Evolutionary conservation across 2,113 vertebrate genomes (phyloP).

Genomic region (Ictalurus punctatus): DNA sequence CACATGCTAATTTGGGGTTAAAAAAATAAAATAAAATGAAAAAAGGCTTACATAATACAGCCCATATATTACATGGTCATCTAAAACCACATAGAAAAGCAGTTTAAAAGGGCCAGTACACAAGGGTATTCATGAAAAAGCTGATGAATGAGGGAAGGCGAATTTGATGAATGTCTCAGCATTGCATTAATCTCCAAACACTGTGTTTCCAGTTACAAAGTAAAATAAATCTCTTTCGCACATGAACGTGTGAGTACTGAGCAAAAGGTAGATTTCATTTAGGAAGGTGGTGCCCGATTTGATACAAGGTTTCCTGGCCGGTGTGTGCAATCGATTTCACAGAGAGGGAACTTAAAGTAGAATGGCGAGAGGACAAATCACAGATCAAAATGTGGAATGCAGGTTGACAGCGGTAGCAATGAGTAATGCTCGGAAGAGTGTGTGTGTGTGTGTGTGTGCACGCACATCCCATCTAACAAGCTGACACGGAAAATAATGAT

Average conservation of each 20-base stretch:
- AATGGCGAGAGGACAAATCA: slow-evolving; percentile 27
- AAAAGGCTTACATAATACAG: not conserved
- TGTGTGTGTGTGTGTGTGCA: slow-evolving; percentile 11
- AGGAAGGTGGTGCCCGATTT: slow-evolving; percentile 48
- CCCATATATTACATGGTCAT: slow-evolving; percentile 3
- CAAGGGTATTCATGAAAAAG: not conserved
- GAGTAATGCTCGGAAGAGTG: slow-evolving; percentile 32
- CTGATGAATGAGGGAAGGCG: not conserved
- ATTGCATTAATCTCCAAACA: not conserved
- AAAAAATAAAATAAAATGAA: not conserved
- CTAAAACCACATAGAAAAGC: not conserved
- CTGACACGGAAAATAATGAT: slow-evolving; percentile 76
- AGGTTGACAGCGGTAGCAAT: slow-evolving; percentile 52
- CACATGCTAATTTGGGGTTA: not conserved
- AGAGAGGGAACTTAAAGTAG: slow-evolving; percentile 59
- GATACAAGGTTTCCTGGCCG: slow-evolving; percentile 63
- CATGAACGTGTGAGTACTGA: not conserved
- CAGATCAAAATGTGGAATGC: slow-evolving; percentile 47
- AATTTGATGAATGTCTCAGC: slow-evolving; percentile 1
- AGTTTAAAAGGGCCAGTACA: not conserved
- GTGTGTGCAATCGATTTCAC: slow-evolving; percentile 56
- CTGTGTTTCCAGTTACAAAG: not conserved
- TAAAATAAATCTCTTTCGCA: not conserved
- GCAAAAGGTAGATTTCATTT: not conserved
- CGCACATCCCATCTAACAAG: slow-evolving; percentile 65